Base-by-base conservation (phyloP, 2,888 invertebrate genomes). In the Cinara cedri region DNA sequence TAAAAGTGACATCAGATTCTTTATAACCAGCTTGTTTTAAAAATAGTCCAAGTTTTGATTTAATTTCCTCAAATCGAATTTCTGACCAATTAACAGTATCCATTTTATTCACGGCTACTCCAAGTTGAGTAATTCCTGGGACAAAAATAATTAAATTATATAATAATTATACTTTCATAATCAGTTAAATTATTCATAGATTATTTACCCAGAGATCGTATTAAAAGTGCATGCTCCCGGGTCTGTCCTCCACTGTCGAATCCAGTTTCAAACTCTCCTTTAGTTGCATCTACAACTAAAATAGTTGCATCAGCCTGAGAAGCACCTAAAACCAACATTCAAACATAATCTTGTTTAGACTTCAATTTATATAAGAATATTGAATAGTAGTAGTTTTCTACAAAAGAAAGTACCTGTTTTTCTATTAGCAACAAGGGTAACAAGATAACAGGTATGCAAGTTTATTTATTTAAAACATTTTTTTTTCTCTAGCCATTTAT, bases 241-340 rank as follows among this genome's bases (percentile, higher is more conserved):
- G 98, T 99, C 87, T 99, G 99, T 1, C 99, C 99, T 14, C 98
- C 98, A 83, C 92, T 91, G 84, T 98, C 98, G 87, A 99, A 99
- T 1, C 99, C 99, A 60, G 98, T 96, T 87, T 99, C 99, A 87
- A 99, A 99, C 87, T 99, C 99, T 34, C 99, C 99, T 83, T 93
- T 89, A 0, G 94, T 94, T 0, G 98, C 96, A 88, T 99, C 98
- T 0, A 99, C 94, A 0, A 99, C 98, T 26, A 99, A 87, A 49
- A 99, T 88, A 16, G 97, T 98, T 0, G 96, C 98, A 87, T 99
- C 99, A 2, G 99, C 99, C 87, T 98, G 98, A 0, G 97, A 95
- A 1, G 98, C 97, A 19, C 98, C 98, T 82, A 63, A 65, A 72
- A 51, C 21, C 13, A 70, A 19, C 3, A 1, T 4, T 44, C 21